These are phyloP conservation scores for Nemurella pictetii DNA, from an alignment of 2,888 invertebrate genomes.

Conservation along the genomic window DNA sequence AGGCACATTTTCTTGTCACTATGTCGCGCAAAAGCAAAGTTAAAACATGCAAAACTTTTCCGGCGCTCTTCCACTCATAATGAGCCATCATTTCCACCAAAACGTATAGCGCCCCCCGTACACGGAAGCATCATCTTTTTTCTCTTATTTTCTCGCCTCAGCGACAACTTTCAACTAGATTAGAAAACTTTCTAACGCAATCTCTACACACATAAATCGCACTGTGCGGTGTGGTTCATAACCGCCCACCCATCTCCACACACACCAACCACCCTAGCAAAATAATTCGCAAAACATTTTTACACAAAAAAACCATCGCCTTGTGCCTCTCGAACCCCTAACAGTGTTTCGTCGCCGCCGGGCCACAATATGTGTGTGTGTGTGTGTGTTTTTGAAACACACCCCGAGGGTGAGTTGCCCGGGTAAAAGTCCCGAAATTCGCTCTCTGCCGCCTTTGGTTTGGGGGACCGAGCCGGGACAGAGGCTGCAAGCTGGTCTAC, in stretches of 20 bases:
- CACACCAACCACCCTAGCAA: background rate
- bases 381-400: background rate
- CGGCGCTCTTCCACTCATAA: background rate
- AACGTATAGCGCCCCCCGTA: background rate
- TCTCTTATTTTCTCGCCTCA: background rate
- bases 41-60: background rate
- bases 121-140: background rate
- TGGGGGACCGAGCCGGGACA: background rate
- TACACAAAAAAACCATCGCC: background rate
- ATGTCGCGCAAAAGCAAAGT: background rate
- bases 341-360: background rate
- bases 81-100: background rate
- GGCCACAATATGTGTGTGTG: background rate
- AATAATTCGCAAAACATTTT: background rate
- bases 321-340: background rate
- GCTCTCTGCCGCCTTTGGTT: background rate
- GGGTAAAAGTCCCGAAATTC: conserved; percentile 30
- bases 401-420: background rate
- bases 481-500: background rate
- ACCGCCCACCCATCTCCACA: background rate
- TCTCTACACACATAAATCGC: background rate
- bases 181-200: background rate
- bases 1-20: background rate
- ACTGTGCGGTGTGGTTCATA: background rate
- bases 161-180: background rate